Evolutionary conservation across 2,113 vertebrate genomes (phyloP), one percentile per base, ranked within the genome.

Genomic region (Ellobius talpinus): DNA sequence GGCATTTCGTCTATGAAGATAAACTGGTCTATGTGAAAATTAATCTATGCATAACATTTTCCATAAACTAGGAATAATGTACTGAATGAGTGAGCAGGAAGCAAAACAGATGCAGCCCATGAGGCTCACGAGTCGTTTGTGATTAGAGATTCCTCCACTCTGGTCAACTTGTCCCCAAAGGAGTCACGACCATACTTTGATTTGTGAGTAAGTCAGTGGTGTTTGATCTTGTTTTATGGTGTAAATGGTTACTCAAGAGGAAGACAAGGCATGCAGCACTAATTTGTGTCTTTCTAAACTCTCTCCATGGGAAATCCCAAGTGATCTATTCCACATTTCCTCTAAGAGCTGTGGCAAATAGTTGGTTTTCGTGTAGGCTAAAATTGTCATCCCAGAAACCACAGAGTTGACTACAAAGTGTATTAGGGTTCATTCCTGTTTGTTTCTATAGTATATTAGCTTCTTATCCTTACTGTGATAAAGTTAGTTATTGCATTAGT

Each of bases 321-420:
- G 7, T 24, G 2, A 11, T 10, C 9, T 87, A 2, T 4, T 73
- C 26, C 31, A 8, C 6, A 3, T 58, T 50, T 52, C 61, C 42
- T 86, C 39, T 50, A n/a, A 58, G 23, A 90, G 5, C 39, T 36
- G 8, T 23, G 45, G 3, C 26, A 61, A 2, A 1, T 23, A 42
- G 63, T 1, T 2, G 9, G 0, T 36, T 2, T 29, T 72, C 47
- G 47, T 12, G 23, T 42, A 31, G 7, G 24, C n/a, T 3, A 7
- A 39, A 4, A 31, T 12, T 81, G 47, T 3, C 1, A 29, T 42
- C n/a, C 70, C 24, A 19, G 31, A 29, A 36, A 33, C 12, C 84
- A 45, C 39, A 65, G 33, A 24, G 7, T 4, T 61, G 31, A 21
- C 1, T 70, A 31, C 4, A n/a, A 79, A 24, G 12, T 52, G 7